phyloP scores from a whole-genome alignment of 2,113 vertebrate species.

The Halcyon malimbica region DNA sequence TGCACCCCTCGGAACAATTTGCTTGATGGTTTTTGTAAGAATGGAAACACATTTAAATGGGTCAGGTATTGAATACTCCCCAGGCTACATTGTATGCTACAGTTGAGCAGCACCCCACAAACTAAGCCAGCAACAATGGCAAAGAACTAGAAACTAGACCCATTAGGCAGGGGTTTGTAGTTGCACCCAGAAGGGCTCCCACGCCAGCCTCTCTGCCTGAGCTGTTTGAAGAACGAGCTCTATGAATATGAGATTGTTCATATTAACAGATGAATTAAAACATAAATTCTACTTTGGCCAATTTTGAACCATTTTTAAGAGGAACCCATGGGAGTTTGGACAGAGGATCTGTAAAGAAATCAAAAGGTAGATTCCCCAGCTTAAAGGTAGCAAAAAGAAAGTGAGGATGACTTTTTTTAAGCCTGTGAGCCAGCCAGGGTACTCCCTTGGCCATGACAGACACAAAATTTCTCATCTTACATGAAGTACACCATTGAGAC shows the following conservation, averaged over 20 bases:
- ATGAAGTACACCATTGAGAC: neutral
- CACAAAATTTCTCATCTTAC: neutral
- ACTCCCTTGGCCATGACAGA: neutral
- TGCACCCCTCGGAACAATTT: neutral
- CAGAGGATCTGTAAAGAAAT: neutral
- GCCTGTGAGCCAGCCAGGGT: neutral
- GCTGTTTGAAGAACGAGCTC: neutral
- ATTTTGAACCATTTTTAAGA: neutral
- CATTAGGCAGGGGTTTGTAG: neutral
- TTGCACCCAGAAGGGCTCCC: neutral
- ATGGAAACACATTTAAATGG: neutral
- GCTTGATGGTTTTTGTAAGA: neutral
- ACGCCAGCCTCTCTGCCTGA: neutral
- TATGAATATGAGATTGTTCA: neutral
- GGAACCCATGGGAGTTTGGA: fast-evolving
- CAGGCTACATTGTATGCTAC: fast-evolving
- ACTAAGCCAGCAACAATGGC: neutral
- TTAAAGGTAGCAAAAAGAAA: neutral
- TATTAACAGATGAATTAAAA: neutral
- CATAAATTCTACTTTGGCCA: neutral
- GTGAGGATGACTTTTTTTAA: neutral
- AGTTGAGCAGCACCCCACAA: neutral
- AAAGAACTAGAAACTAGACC: neutral
- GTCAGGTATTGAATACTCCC: neutral
- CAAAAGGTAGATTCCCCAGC: fast-evolving